Evolutionary conservation across 2,888 invertebrate genomes (phyloP).

Genomic region (Phortica okadai): DNA sequence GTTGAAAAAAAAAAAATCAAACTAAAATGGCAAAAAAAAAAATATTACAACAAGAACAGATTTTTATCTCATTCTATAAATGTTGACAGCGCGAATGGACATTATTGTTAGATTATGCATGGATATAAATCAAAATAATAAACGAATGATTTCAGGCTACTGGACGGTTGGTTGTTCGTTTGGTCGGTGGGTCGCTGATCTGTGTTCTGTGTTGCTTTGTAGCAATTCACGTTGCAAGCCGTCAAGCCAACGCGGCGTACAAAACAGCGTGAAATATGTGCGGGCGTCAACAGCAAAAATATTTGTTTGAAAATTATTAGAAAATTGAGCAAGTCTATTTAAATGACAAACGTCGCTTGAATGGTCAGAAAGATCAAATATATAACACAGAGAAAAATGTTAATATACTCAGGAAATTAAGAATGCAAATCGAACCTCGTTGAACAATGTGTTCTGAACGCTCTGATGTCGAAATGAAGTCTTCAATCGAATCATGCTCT

Average conservation of each 20-base stretch:
- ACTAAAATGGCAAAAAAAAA: not conserved
- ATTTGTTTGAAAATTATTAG: constrained; percentile 62
- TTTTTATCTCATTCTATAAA: constrained; percentile 43
- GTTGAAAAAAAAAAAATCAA: not conserved
- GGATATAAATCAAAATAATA: constrained; percentile 64
- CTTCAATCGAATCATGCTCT: too few species aligned
- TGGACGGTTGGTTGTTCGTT: constrained; percentile 27
- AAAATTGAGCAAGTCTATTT: constrained; percentile 53
- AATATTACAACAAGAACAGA: constrained; percentile 12
- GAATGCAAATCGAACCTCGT: too few species aligned
- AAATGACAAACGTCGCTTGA: not conserved
- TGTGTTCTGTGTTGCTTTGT: not conserved
- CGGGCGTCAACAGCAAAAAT: constrained; percentile 47
- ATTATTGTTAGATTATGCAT: constrained; percentile 58
- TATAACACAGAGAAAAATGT: not conserved
- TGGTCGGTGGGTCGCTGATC: constrained; percentile 40
- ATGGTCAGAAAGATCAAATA: not conserved
- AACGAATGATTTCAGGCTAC: constrained; percentile 54
- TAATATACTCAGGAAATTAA: too few species aligned
- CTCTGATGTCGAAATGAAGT: too few species aligned
- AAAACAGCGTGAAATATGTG: constrained; percentile 8
- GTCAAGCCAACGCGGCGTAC: too few species aligned
- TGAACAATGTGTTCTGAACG: too few species aligned
- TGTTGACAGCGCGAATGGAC: constrained; percentile 55
- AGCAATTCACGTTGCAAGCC: too few species aligned